Conservation (phyloP, 2,797 vertebrate genomes). For the Taenioides sp. region DNA sequence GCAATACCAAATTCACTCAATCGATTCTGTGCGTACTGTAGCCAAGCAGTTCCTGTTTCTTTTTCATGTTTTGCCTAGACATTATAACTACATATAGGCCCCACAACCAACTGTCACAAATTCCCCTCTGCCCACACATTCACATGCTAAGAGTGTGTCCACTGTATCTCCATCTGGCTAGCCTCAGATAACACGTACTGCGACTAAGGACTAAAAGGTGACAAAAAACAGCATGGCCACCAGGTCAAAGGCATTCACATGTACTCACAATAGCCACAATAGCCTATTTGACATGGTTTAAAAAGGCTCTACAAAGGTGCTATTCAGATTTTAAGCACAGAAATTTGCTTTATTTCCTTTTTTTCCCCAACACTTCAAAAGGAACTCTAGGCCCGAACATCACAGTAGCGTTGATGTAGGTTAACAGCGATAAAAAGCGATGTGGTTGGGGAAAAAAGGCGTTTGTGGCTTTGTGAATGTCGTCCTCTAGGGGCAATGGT, state of each 20-base stretch:
- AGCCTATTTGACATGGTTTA: constrained; percentile 37
- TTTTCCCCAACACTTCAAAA: constrained; percentile 58
- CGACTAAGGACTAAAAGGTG: constrained; percentile 42
- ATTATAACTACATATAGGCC: constrained; percentile 37
- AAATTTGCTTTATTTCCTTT: constrained; percentile 39
- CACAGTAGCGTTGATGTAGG: constrained; percentile 50
- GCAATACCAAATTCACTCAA: not conserved
- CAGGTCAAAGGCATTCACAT: constrained; percentile 47
- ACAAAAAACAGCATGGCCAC: constrained; percentile 35
- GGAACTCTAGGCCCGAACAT: constrained; percentile 56
- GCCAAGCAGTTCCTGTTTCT: constrained; percentile 31
- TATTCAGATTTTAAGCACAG: constrained; percentile 40
- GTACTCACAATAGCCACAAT: constrained; percentile 34
- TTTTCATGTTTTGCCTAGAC: constrained; percentile 59
- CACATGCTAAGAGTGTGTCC: constrained; percentile 38
- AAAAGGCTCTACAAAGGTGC: constrained; percentile 49
- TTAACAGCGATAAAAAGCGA: constrained; percentile 54
- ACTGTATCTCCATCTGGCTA: constrained; percentile 63
- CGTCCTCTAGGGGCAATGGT: constrained; percentile 51
- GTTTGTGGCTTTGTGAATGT: constrained; percentile 46
- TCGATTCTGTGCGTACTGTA: not conserved
- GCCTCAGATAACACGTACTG: constrained; percentile 58
- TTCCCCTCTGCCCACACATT: constrained; percentile 24
- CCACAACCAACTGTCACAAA: constrained; percentile 39
- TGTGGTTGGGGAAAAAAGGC: constrained; percentile 41